These are phyloP conservation scores for Oryzias celebensis DNA, from an alignment of 2,113 vertebrate genomes.

Conservation along the genomic window DNA sequence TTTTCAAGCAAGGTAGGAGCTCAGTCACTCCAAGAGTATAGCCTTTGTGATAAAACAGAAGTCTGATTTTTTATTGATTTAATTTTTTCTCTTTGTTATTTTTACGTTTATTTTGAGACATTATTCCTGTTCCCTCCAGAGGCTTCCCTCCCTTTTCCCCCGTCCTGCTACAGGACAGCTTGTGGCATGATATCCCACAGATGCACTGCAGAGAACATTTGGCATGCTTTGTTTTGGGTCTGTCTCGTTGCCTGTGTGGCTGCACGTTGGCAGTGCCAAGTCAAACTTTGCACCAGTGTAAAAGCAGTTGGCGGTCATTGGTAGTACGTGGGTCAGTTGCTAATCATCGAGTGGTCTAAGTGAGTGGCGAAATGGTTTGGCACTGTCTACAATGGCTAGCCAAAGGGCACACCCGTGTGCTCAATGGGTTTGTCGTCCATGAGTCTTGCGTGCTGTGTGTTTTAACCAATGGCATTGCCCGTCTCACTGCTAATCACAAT, in stretches of 20 bases:
- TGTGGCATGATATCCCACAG: slow-evolving; percentile 79
- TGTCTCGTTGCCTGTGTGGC: slow-evolving; percentile 67
- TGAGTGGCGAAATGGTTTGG: slow-evolving; percentile 51
- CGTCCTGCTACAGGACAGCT: slow-evolving; percentile 57
- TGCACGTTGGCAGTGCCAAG: slow-evolving; percentile 70
- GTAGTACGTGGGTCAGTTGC: slow-evolving; percentile 35
- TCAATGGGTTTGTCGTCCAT: slow-evolving; percentile 74
- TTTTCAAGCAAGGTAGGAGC: slow-evolving; percentile 72
- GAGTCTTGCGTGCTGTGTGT: slow-evolving; percentile 75
- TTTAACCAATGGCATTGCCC: slow-evolving; percentile 73
- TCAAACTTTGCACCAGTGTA: slow-evolving; percentile 44
- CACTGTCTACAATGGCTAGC: slow-evolving; percentile 56
- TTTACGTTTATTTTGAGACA: slow-evolving; percentile 53
- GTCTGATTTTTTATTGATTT: slow-evolving; percentile 46
- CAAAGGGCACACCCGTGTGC: slow-evolving; percentile 63
- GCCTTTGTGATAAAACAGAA: slow-evolving; percentile 30
- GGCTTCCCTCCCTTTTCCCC: slow-evolving; percentile 21
- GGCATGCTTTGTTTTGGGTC: slow-evolving; percentile 78
- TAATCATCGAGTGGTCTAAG: slow-evolving; percentile 29
- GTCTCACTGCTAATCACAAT: slow-evolving; percentile 75
- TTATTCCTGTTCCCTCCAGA: slow-evolving; percentile 36
- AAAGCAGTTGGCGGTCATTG: slow-evolving; percentile 22
- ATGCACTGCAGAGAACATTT: slow-evolving; percentile 75
- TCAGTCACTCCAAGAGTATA: slow-evolving; percentile 44
- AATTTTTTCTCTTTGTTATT: slow-evolving; percentile 45